A percentile compares a stretch with the other conserved stretches of the same genome.
Evolutionary conservation across 2,888 invertebrate species (phyloP).

Genomic region (Neoascia interrupta): DNA sequence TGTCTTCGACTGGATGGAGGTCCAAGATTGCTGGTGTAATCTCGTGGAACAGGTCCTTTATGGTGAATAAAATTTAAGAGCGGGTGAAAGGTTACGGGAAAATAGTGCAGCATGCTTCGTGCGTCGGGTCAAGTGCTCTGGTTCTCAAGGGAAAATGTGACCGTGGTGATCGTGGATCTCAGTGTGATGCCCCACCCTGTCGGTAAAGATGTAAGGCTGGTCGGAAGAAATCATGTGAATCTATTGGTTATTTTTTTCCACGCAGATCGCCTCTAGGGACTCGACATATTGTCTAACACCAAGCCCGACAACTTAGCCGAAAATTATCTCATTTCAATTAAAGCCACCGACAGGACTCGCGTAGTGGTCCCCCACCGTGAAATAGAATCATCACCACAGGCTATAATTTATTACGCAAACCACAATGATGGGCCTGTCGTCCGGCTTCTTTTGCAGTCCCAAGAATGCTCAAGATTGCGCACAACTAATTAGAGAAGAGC

Average conservation of each 20-base stretch:
- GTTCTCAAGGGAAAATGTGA: too few relatives aligned
- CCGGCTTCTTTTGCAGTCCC: constrained; percentile 27
- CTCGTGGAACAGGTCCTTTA: constrained; percentile 7
- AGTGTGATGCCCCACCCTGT: too few relatives aligned
- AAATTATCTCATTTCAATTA: too few relatives aligned
- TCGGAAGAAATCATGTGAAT: too few relatives aligned
- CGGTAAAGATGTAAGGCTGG: too few relatives aligned
- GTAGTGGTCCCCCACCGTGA: constrained; percentile 44
- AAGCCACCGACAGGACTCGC: constrained; percentile 6
- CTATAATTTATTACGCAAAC: constrained; percentile 45
- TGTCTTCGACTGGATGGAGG: neutral
- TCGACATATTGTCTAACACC: too few relatives aligned
- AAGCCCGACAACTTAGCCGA: too few relatives aligned
- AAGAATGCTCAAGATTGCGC: constrained; percentile 8
- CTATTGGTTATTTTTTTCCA: too few relatives aligned
- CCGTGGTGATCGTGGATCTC: too few relatives aligned
- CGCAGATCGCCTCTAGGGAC: too few relatives aligned
- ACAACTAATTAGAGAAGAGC: constrained; percentile 55
- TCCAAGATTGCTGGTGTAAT: neutral
- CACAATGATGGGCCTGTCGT: neutral
- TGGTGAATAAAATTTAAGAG: constrained; percentile 36
- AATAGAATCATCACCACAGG: constrained; percentile 57
- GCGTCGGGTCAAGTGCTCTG: too few relatives aligned
- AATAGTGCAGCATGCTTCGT: constrained; percentile 22
- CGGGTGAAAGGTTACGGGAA: constrained; percentile 51